phyloP scores from a whole-genome alignment of 2,113 vertebrate genomes.

The Cyprinodon variegatus region DNA sequence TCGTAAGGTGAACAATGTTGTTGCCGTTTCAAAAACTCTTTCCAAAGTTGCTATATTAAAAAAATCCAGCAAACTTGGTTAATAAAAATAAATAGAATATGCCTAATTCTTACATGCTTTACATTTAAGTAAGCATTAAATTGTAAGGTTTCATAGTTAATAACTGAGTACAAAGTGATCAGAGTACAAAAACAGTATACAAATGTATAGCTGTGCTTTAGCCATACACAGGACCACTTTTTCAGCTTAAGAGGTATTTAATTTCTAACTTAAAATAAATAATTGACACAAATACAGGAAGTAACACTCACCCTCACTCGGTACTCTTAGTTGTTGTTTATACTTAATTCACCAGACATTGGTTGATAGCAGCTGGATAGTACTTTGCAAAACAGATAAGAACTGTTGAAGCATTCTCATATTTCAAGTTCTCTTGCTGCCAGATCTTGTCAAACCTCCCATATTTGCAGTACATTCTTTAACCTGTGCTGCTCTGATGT shows the following conservation, averaged over 20 bases:
- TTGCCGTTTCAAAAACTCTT: neutral
- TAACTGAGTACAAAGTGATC: neutral
- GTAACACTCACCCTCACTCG: neutral
- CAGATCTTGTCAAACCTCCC: neutral
- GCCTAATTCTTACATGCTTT: too few species aligned
- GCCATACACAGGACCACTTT: neutral
- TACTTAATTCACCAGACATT: neutral
- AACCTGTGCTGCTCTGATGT: slow-evolving; percentile 9
- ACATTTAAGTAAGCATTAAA: neutral
- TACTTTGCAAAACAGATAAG: neutral
- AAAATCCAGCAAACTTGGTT: too few species aligned
- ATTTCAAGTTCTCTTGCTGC: neutral
- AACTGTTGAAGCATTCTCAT: neutral
- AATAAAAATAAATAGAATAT: too few species aligned
- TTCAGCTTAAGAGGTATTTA: too few species aligned
- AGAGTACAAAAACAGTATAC: neutral
- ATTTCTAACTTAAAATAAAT: neutral
- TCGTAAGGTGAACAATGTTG: neutral
- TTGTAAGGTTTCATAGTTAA: neutral
- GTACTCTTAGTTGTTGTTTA: neutral
- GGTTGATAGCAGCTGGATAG: neutral
- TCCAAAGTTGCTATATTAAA: neutral
- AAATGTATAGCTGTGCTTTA: neutral
- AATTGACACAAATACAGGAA: neutral
- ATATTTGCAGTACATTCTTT: neutral